Evolutionary conservation across 2,888 invertebrate species (phyloP).

Genomic region (Smittia sp.): DNA sequence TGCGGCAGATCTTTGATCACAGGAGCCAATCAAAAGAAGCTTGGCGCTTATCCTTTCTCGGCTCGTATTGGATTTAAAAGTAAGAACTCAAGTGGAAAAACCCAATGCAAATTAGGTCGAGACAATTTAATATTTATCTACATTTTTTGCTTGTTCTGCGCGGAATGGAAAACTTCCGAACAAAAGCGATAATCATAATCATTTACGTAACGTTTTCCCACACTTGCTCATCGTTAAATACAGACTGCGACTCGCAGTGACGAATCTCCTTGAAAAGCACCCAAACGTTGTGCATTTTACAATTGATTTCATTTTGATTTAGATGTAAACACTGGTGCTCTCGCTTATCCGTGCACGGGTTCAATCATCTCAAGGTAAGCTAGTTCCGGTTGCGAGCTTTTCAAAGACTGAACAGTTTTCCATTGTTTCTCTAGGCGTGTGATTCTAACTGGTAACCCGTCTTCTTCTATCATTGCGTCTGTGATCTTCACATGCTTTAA

Average conservation of each 20-base stretch:
- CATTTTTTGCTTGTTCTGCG: no score
- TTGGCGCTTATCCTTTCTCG: constrained; percentile 75
- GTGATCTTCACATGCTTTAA: no score
- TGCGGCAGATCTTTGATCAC: constrained; percentile 67
- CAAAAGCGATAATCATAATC: no score
- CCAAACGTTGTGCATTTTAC: no score
- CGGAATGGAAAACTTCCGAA: no score
- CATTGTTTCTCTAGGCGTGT: constrained; percentile 46
- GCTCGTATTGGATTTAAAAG: constrained; percentile 73
- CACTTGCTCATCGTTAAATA: neutral
- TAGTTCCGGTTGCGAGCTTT: neutral
- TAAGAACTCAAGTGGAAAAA: constrained; percentile 51
- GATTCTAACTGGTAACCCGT: constrained; percentile 45
- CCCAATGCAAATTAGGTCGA: no score
- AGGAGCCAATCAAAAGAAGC: constrained; percentile 62
- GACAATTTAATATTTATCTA: no score
- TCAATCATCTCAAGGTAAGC: constrained; percentile 61
- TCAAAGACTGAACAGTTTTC: neutral
- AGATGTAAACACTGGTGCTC: constrained; percentile 67
- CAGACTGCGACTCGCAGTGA: neutral
- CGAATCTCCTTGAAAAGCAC: no score
- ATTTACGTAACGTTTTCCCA: no score
- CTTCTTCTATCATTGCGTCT: no score
- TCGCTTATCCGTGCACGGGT: constrained; percentile 74
- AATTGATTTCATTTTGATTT: constrained; percentile 45